Percentiles rank a stretch among this genome's conserved stretches.
phyloP scores from a whole-genome alignment of 2,888 invertebrate genomes.

The Dromius quadrimaculatus region DNA sequence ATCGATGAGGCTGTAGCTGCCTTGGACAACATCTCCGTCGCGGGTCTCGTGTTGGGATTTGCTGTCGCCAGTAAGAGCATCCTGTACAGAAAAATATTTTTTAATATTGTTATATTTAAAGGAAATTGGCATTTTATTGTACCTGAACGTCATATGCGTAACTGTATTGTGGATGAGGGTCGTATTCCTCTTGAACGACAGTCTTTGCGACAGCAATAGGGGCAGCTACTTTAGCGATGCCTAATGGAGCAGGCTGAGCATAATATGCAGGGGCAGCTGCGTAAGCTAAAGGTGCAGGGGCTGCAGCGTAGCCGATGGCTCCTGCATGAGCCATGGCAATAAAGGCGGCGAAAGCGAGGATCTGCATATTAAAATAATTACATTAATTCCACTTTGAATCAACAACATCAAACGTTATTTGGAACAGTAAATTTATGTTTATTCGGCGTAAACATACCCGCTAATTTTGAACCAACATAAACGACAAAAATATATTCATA shows the following conservation, averaged over 20 bases:
- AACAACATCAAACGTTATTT: neutral
- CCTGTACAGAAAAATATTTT: constrained; percentile 56
- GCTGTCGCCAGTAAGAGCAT: constrained; percentile 70
- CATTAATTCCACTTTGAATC: neutral
- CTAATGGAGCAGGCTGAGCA: no score
- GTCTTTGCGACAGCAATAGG: constrained; percentile 57
- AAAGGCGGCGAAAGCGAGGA: constrained; percentile 54
- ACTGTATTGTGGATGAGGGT: constrained; percentile 68
- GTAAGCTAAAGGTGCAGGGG: constrained; percentile 56
- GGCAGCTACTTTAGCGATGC: constrained; percentile 57
- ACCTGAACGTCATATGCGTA: constrained; percentile 71
- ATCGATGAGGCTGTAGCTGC: constrained; percentile 70
- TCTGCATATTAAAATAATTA: constrained; percentile 12
- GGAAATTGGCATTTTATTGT: neutral
- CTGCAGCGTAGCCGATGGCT: constrained; percentile 50
- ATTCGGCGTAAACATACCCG: no score
- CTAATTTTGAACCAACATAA: no score
- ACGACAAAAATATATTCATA: no score
- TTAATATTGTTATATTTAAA: neutral
- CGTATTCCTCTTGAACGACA: constrained; percentile 59
- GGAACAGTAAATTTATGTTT: neutral
- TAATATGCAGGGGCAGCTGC: constrained; percentile 52
- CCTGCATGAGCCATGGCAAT: constrained; percentile 55
- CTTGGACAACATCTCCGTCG: constrained; percentile 74
- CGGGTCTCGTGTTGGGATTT: constrained; percentile 75